Conservation (phyloP, 2,888 invertebrate species). For the Endomychus coccineus region DNA sequence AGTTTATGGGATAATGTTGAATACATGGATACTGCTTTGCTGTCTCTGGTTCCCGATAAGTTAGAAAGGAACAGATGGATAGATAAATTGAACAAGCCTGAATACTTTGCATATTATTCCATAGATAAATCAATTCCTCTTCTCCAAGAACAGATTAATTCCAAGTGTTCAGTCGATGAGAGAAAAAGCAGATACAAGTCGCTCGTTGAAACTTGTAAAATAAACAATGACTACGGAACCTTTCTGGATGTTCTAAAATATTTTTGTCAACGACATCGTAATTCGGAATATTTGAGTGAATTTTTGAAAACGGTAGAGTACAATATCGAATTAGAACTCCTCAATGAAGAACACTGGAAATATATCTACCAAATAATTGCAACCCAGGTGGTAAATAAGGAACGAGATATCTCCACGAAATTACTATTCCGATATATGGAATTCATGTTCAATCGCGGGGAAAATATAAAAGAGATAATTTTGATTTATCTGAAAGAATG, state of each 20-base stretch:
- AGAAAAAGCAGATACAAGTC: constrained; percentile 10
- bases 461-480: constrained; percentile 5
- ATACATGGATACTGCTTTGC: constrained; percentile 12
- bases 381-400: constrained; percentile 11
- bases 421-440: constrained; percentile 10
- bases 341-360: constrained; percentile 12
- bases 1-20: constrained; percentile 10
- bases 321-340: constrained; percentile 9
- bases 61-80: constrained; percentile 12
- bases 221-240: constrained; percentile 9
- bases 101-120: constrained; percentile 8
- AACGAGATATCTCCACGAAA: constrained; percentile 7
- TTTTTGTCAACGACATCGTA: constrained; percentile 11
- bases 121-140: too few species aligned
- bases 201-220: constrained; percentile 9
- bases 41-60: constrained; percentile 11
- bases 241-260: constrained; percentile 10
- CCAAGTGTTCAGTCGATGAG: constrained; percentile 7
- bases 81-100: constrained; percentile 8
- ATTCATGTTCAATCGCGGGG: constrained; percentile 4
- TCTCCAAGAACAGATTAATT: too few species aligned
- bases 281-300: too few species aligned
- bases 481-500: constrained; percentile 9
- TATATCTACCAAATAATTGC: constrained; percentile 11
- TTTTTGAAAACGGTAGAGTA: too few species aligned